A percentile compares a stretch with the other conserved stretches of the same genome.
Evolutionary conservation across 23 tunicate genomes (phyloP).

Genomic region (Trididemnum miniatum): DNA sequence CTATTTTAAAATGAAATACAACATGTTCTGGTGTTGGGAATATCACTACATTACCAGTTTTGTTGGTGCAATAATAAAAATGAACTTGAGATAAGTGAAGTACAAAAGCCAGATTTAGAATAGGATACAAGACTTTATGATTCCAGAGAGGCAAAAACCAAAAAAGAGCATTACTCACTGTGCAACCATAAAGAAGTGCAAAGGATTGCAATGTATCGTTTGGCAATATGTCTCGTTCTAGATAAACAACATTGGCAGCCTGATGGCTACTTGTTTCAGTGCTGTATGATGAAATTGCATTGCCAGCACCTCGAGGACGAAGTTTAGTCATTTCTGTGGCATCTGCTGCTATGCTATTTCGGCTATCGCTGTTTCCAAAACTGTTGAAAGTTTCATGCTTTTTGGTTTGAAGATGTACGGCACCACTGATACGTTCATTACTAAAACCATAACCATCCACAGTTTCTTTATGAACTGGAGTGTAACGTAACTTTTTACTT

Average conservation of each 20-base stretch:
- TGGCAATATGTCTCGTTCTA: constrained; percentile 71
- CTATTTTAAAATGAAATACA: too few relatives aligned
- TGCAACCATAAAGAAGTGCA: constrained; percentile 84
- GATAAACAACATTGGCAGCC: constrained; percentile 55
- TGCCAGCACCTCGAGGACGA: constrained; percentile 43
- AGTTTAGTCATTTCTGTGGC: constrained; percentile 49
- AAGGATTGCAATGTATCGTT: constrained; percentile 83
- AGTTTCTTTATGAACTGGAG: not conserved
- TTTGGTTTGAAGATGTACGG: not conserved
- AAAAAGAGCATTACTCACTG: too few relatives aligned
- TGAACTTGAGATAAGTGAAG: too few relatives aligned
- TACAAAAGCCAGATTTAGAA: too few relatives aligned
- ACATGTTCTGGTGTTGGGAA: too few relatives aligned
- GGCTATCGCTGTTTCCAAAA: not conserved
- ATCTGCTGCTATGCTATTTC: not conserved
- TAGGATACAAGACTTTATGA: too few relatives aligned
- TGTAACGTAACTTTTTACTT: constrained; percentile 9
- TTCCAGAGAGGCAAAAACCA: too few relatives aligned
- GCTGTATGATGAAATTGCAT: constrained; percentile 22
- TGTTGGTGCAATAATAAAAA: too few relatives aligned
- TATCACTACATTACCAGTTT: too few relatives aligned
- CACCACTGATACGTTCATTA: not conserved
- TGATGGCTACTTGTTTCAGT: constrained; percentile 1
- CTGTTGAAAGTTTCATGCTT: not conserved
- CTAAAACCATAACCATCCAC: constrained; percentile 8